Percentiles rank a stretch among this genome's conserved stretches.
phyloP scores from a whole-genome alignment of 2,888 invertebrate species.

The Leptinotarsa peninsularis region DNA sequence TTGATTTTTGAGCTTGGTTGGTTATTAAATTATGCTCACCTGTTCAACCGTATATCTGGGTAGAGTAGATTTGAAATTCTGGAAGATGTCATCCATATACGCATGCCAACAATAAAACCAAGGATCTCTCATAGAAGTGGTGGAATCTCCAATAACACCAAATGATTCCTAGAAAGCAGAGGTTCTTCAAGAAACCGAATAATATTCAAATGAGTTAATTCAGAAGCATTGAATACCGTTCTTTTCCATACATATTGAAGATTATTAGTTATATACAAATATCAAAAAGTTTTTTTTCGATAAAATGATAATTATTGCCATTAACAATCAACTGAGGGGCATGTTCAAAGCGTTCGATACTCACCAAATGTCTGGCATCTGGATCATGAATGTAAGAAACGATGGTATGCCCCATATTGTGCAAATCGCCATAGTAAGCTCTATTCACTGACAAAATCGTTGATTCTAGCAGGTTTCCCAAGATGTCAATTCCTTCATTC shows the following conservation, averaged over 20 bases:
- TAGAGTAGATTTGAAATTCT: conserved; percentile 77
- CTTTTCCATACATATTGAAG: no score
- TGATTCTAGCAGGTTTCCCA: conserved; percentile 85
- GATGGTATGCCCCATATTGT: conserved; percentile 85
- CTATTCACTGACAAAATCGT: conserved; percentile 77
- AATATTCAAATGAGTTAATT: no score
- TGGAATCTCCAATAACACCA: conserved; percentile 85
- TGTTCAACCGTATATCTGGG: conserved; percentile 66
- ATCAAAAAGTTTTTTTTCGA: conserved; percentile 61
- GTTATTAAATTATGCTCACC: conserved; percentile 68
- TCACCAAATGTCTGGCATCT: conserved; percentile 78
- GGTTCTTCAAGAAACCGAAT: no score
- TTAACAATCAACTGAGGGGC: no score
- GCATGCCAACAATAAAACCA: conserved; percentile 89
- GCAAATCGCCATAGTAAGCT: conserved; percentile 81
- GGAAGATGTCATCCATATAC: conserved; percentile 82
- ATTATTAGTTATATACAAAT: no score
- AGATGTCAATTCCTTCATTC: conserved; percentile 78
- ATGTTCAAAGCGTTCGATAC: conserved; percentile 38
- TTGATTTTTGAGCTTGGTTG: no score
- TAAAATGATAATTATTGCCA: no score
- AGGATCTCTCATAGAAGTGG: conserved; percentile 89
- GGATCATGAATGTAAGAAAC: conserved; percentile 85
- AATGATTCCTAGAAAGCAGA: conserved; percentile 69
- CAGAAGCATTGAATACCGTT: no score